phyloP scores from a whole-genome alignment of 92 coral and sea anemone genomes.

The Nematostella vectensis region DNA sequence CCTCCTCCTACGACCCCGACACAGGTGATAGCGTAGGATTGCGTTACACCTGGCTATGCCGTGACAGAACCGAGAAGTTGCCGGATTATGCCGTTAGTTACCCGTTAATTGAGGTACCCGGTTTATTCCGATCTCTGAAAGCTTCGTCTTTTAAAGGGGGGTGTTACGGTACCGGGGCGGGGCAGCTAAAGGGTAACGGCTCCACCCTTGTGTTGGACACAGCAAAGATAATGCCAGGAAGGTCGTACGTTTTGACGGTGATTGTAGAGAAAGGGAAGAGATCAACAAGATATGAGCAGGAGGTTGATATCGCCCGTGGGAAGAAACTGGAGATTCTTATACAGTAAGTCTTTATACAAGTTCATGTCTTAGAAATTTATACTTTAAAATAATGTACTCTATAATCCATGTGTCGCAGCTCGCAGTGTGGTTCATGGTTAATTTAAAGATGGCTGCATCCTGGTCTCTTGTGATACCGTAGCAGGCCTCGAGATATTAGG shows the following conservation, averaged over 20 bases:
- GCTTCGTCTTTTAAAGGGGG: constrained; percentile 30
- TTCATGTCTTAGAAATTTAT: too few relatives aligned
- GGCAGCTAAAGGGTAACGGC: constrained; percentile 26
- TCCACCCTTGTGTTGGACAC: constrained; percentile 30
- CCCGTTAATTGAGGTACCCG: constrained; percentile 14
- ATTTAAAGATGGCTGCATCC: too few relatives aligned
- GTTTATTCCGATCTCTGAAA: background rate
- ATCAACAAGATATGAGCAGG: constrained; percentile 33
- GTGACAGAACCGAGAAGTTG: constrained; percentile 4
- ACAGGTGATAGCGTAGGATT: constrained; percentile 17
- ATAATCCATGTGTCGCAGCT: too few relatives aligned
- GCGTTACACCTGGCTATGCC: constrained; percentile 35
- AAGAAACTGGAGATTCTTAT: constrained; percentile 34
- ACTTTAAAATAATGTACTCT: too few relatives aligned
- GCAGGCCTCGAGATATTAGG: too few relatives aligned
- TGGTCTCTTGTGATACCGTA: too few relatives aligned
- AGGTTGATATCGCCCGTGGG: constrained; percentile 32
- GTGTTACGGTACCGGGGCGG: constrained; percentile 72
- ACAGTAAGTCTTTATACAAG: constrained; percentile 24
- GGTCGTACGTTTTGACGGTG: constrained; percentile 35
- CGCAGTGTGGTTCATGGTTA: too few relatives aligned
- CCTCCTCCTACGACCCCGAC: constrained; percentile 33
- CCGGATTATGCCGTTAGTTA: constrained; percentile 11
- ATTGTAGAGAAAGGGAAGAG: constrained; percentile 36
- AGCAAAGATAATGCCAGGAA: constrained; percentile 32